These are phyloP conservation scores for Ophioninae sp. DNA, from an alignment of 2,888 invertebrate species.

Conservation along the genomic window DNA sequence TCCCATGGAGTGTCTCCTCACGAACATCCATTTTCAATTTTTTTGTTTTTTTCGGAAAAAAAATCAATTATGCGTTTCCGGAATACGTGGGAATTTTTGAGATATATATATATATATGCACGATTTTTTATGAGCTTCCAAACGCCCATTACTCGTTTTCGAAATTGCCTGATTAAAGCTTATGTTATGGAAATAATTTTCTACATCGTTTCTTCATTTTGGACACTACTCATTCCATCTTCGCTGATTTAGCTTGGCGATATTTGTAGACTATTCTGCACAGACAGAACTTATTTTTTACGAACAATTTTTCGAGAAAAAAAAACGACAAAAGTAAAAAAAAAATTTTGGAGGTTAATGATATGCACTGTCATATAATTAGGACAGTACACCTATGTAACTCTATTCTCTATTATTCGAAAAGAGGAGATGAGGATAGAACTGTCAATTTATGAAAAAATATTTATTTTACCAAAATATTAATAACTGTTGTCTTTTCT, in stretches of 20 bases:
- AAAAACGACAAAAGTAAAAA: not conserved
- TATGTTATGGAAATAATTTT: not conserved
- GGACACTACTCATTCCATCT: not conserved
- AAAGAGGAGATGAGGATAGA: not conserved
- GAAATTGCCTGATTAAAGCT: not conserved
- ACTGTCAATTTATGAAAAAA: not conserved
- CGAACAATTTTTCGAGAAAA: not conserved
- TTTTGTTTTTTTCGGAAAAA: not conserved
- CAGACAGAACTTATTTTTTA: not conserved
- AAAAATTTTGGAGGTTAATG: not conserved
- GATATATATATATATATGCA: not conserved
- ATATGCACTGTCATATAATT: not conserved
- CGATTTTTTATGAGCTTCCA: not conserved
- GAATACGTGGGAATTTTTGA: not conserved
- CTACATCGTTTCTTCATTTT: not conserved
- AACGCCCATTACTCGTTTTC: not conserved
- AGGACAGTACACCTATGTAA: not conserved
- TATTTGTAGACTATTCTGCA: not conserved
- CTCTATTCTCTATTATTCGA: not conserved
- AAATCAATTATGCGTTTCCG: not conserved
- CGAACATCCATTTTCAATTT: not conserved
- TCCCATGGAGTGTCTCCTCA: not conserved
- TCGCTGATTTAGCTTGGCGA: not conserved
- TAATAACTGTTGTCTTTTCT: too few relatives aligned
- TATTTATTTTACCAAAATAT: too few relatives aligned